Conservation (phyloP, 2,113 vertebrate genomes). For the Tenebrosternarchus preto region DNA sequence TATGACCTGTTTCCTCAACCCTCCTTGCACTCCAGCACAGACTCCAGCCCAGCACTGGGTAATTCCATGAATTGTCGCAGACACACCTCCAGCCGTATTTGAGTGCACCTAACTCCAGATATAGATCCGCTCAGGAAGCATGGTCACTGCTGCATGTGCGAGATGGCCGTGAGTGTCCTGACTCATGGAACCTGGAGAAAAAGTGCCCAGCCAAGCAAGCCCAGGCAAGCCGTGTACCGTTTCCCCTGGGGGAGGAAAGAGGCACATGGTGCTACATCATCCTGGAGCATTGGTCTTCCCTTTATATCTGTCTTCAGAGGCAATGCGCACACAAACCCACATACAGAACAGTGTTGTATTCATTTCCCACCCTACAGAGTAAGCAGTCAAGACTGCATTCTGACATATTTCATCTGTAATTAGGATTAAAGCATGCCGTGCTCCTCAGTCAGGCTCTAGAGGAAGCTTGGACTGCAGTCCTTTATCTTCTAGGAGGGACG, state of each 20-base stretch:
- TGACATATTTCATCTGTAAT: too few species aligned
- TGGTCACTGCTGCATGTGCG: neutral
- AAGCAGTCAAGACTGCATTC: too few species aligned
- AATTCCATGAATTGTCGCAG: neutral
- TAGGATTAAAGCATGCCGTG: neutral
- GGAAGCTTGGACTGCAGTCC: too few species aligned
- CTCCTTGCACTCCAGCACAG: neutral
- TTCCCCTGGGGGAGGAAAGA: conserved; percentile 3
- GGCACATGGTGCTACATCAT: conserved; percentile 28
- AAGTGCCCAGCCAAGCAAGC: conserved; percentile 6
- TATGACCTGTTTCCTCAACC: neutral
- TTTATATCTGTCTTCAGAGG: neutral
- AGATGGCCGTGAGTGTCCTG: neutral
- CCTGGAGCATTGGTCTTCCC: neutral
- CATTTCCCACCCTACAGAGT: too few species aligned
- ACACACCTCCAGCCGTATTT: neutral
- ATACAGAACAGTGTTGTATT: neutral
- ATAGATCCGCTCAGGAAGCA: neutral
- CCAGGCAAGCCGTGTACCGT: neutral
- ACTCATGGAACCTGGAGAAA: neutral
- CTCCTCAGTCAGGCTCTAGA: neutral
- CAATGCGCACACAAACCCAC: conserved; percentile 5
- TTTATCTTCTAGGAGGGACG: neutral
- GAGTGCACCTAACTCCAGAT: conserved; percentile 5
- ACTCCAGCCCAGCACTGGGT: neutral